Conservation (phyloP, 2,113 vertebrate genomes). For the Macquaria ambigua region DNA sequence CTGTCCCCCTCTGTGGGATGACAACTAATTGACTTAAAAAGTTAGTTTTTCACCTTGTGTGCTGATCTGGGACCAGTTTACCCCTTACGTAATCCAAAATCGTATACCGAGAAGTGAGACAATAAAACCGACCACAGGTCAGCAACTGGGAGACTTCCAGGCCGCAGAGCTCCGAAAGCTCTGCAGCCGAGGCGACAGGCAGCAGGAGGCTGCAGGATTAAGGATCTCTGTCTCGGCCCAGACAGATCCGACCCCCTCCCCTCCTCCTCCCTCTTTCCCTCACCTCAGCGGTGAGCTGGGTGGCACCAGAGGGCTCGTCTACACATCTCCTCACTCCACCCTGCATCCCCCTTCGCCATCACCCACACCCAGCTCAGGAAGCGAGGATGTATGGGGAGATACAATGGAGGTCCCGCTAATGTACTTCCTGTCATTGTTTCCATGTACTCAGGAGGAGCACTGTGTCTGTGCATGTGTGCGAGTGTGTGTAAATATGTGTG, state of each 20-base stretch:
- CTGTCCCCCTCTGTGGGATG: constrained; percentile 48
- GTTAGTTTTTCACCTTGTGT: constrained; percentile 30
- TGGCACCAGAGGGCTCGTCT: constrained; percentile 30
- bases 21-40: constrained; percentile 60
- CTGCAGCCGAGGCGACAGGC: constrained; percentile 43
- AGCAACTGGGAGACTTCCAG: constrained; percentile 20
- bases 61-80: constrained; percentile 59
- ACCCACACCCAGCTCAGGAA: constrained; percentile 64
- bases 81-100: constrained; percentile 19
- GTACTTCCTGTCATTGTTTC: constrained; percentile 82
- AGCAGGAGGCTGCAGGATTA: constrained; percentile 80
- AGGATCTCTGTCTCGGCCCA: constrained; percentile 60
- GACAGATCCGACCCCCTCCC: constrained; percentile 44
- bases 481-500: constrained; percentile 14
- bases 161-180: background rate
- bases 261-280: background rate
- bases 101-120: background rate
- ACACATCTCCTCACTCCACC: constrained; percentile 18
- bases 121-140: constrained; percentile 48
- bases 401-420: constrained; percentile 74
- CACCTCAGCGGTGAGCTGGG: constrained; percentile 4
- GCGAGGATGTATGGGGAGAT: constrained; percentile 69
- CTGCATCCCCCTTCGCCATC: constrained; percentile 1
- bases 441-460: constrained; percentile 43
- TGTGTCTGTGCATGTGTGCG: constrained; percentile 17